Percentiles rank a stretch among this genome's conserved stretches.
These are phyloP conservation scores for Quadriops clusia DNA, from an alignment of 2,888 invertebrate genomes.

Conservation along the genomic window DNA sequence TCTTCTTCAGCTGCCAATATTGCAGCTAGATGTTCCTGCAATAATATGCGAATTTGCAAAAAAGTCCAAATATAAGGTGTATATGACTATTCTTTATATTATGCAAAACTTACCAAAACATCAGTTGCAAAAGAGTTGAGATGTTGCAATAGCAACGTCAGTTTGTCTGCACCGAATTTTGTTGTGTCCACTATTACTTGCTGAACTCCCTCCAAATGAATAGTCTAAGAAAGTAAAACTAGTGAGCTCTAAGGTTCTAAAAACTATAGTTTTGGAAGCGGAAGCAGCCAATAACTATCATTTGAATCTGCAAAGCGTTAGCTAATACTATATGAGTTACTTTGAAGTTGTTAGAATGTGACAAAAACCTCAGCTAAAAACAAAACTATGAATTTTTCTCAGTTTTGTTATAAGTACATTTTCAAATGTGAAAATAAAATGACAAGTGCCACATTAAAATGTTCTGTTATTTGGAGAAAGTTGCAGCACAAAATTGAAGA, in stretches of 20 bases:
- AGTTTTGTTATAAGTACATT: too few species aligned
- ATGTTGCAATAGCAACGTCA: conserved; percentile 40
- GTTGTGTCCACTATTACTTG: conserved; percentile 42
- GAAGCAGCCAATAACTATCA: conserved; percentile 21
- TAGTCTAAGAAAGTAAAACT: conserved; percentile 35
- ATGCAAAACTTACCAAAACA: conserved; percentile 39
- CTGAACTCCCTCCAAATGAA: conserved; percentile 48
- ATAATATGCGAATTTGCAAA: conserved; percentile 9
- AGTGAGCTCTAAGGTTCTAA: conserved; percentile 13
- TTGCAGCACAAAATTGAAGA: too few species aligned
- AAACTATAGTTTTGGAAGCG: conserved; percentile 17
- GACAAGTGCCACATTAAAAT: too few species aligned
- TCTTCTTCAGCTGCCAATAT: conserved; percentile 18
- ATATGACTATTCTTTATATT: neutral
- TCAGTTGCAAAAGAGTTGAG: conserved; percentile 41
- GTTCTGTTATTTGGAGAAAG: too few species aligned
- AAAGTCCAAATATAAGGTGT: neutral
- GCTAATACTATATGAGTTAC: conserved; percentile 32
- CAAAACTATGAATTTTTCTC: too few species aligned
- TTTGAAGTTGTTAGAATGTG: too few species aligned
- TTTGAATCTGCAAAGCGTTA: conserved; percentile 22
- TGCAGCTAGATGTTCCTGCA: conserved; percentile 26
- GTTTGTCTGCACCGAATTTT: conserved; percentile 36
- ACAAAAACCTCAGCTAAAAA: too few species aligned
- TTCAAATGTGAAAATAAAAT: too few species aligned